Base-by-base conservation (phyloP, 2,797 vertebrate genomes). In the Perodicticus potto region DNA sequence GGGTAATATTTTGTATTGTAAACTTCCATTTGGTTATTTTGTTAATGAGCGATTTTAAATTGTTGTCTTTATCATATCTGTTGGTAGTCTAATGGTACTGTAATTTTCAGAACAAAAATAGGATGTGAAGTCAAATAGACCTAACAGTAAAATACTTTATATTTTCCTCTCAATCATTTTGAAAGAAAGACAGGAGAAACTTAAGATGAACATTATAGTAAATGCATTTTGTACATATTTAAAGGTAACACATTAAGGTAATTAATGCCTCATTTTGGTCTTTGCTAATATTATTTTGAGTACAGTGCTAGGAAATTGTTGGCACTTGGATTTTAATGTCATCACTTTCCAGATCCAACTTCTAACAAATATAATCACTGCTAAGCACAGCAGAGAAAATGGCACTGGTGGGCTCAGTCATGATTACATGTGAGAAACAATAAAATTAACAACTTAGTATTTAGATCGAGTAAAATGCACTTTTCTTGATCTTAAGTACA, bases 281-380 rank as follows among this genome's bases (percentile, higher is more conserved):
- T 93, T 65, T 94, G 63, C n/a, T 91, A 85, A 63, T 88, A 82
- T 55, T 94, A 43, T 34, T 53, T 53, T 20, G 27, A 87, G 49
- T n/a, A 77, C 12, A 73, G 59, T 3, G 25, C 5, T 87, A 89
- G 12, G 49, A 91, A 94, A 61, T 20, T 86, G 27, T 89, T 89
- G 67, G 43, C 17, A 57, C 32, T 87, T 53, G 27, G n/a, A 4
- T 86, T 55, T 94, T 59, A 49, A 84, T 14, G n/a, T 86, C 49
- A 55, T 85, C 59, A 10, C 16, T 95, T 89, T 92, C 78, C 37
- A 91, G 59, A 83, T 91, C 9, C 63, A 91, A 32, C 17, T 93
- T 95, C 55, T 83, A 78, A 89, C 61, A 49, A 96, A 77, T 69
- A 69, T 22, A 81, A 37, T 86, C 70, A 81, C 16, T 83, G 61